Base-by-base conservation (phyloP, 2,113 vertebrate species). In the Gobiocypris rarus region DNA sequence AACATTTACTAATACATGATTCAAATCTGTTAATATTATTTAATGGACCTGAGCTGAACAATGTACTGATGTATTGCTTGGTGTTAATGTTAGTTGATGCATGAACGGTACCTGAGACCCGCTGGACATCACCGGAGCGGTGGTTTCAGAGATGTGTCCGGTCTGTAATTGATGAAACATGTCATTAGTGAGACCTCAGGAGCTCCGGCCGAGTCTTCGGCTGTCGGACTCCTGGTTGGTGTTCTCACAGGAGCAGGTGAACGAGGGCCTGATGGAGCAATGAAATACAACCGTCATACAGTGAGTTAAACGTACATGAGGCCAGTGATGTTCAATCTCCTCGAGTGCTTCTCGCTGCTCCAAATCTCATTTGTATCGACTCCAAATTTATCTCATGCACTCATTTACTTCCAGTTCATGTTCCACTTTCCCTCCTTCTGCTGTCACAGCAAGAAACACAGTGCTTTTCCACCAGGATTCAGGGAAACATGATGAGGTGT, bases 361-460 rank as follows among this genome's bases (percentile, higher is more conserved):
- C 67, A 70, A 70, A 70, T 70, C 67, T 70, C 67, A 70, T 70
- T 70, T 70, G 67, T 70, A 70, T 70, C 19, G 67, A 70, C 67
- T 70, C 67, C 67, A 70, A 70, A 70, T 70, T 70, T 70, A 70
- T 70, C 67, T 22, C 34, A 22, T n/a, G 34, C 34, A 70, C 67
- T 70, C 67, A 41, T 70, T 70, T 70, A 70, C 34, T 70, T 70
- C 67, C 34, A 70, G 67, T n/a, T 70, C 67, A 70, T 70, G 67
- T 70, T 41, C 67, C 67, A 70, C 67, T 70, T 69, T 70, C 34
- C 67, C 34, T 41, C 19, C 19, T n/a, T 70, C 9, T 70, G 67
- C 67, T 41, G 67, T 70, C 67, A 70, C 19, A 70, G 67, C 67
- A n/a, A 41, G 65, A 69, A 69, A 41, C 34, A n/a, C 4, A 6